Percentiles rank a stretch among this genome's conserved stretches.
Conservation (phyloP, 2,888 invertebrate species). For the Herminia tarsipennalis region DNA sequence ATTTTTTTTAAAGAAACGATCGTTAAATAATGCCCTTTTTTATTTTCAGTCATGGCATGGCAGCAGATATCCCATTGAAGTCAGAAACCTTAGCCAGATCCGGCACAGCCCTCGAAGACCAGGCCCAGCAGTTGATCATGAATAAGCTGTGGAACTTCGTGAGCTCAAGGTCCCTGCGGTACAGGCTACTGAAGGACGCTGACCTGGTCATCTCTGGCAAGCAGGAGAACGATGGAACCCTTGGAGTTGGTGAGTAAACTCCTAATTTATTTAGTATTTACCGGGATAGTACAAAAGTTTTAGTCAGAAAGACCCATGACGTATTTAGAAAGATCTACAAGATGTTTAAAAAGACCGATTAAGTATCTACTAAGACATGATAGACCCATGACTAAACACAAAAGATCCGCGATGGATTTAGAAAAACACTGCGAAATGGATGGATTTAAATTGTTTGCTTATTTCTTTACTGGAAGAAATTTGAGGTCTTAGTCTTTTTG, state of each 20-base stretch:
- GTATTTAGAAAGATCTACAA: neutral
- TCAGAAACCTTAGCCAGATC: slow-evolving; percentile 86
- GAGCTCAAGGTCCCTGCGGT: slow-evolving; percentile 91
- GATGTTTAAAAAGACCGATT: neutral
- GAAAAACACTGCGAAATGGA: no score
- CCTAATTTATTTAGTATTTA: no score
- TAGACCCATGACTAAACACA: no score
- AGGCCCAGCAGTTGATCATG: slow-evolving; percentile 88
- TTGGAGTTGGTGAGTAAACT: slow-evolving; percentile 86
- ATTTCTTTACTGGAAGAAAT: no score
- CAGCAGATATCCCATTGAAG: slow-evolving; percentile 77
- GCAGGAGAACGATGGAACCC: slow-evolving; percentile 88
- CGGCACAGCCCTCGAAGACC: slow-evolving; percentile 86
- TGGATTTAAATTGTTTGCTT: no score
- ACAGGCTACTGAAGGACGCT: slow-evolving; percentile 91
- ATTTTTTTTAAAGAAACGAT: no score
- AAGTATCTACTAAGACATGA: no score
- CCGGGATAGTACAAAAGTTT: no score
- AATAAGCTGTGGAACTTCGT: slow-evolving; percentile 92
- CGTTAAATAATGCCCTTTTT: no score
- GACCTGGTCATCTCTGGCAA: slow-evolving; percentile 91
- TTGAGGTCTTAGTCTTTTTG: no score
- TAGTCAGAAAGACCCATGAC: neutral
- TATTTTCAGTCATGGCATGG: slow-evolving; percentile 71
- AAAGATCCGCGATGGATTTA: no score